Conservation (phyloP, 2,888 invertebrate species). For the Dione juno region DNA sequence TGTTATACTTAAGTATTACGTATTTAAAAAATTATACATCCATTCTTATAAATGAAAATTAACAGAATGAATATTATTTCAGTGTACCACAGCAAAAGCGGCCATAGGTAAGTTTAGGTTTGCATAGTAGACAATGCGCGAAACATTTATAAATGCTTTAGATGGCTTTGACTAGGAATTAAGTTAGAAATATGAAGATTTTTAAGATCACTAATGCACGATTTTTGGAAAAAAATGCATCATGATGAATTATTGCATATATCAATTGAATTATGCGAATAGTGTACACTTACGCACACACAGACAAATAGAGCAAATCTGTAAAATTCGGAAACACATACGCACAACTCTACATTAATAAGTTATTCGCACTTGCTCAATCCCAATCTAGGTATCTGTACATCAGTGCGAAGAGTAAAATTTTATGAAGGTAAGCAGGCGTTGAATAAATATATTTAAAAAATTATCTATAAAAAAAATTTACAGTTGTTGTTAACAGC, state of each 20-base stretch:
- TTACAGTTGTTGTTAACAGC: too few relatives aligned
- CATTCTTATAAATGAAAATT: conserved; percentile 34
- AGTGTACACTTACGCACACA: background rate
- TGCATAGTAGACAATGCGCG: conserved; percentile 45
- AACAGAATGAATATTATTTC: conserved; percentile 68
- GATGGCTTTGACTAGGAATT: conserved; percentile 41
- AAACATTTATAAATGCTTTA: conserved; percentile 42
- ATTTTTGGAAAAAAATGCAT: background rate
- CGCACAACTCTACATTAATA: background rate
- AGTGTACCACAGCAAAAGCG: conserved; percentile 79
- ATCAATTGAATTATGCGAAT: background rate
- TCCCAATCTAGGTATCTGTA: background rate
- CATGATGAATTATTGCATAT: background rate
- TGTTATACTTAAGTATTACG: too few relatives aligned
- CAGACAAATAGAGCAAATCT: background rate
- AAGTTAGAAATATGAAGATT: conserved; percentile 15
- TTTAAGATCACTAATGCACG: conserved; percentile 24
- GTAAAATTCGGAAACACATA: background rate
- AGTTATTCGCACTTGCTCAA: background rate
- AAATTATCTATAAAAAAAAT: too few relatives aligned
- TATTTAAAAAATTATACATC: background rate
- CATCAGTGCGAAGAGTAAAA: too few relatives aligned
- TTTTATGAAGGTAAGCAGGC: too few relatives aligned
- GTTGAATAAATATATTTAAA: too few relatives aligned
- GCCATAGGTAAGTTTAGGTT: conserved; percentile 74